These are phyloP conservation scores for Altica lythri DNA, from an alignment of 2,888 invertebrate genomes.

Conservation along the genomic window DNA sequence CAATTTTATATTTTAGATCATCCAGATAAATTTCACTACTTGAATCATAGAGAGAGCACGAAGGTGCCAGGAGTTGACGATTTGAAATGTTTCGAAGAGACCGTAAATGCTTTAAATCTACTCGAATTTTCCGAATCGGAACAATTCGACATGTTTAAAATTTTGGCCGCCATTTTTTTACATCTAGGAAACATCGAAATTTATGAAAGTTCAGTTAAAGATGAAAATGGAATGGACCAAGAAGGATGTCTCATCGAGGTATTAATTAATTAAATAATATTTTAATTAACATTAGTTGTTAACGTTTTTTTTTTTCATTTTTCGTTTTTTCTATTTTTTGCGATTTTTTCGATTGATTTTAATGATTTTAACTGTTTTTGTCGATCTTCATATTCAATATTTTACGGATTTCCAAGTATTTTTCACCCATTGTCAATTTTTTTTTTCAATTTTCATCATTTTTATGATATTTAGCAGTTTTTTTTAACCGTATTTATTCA, in stretches of 20 bases:
- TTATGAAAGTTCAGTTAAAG: constrained; percentile 51
- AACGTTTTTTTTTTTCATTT: background rate
- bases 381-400: no score
- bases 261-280: constrained; percentile 25
- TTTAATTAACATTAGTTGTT: background rate
- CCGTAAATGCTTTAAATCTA: constrained; percentile 70
- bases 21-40: constrained; percentile 77
- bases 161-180: constrained; percentile 85
- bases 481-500: no score
- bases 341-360: no score
- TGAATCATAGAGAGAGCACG: constrained; percentile 83
- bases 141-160: constrained; percentile 80
- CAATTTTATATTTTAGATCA: constrained; percentile 61
- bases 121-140: constrained; percentile 79
- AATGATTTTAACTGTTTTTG: no score
- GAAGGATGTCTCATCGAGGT: constrained; percentile 73
- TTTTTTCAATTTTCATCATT: no score
- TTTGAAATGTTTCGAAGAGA: constrained; percentile 78
- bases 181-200: constrained; percentile 89
- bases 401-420: no score
- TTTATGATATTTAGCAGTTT: no score
- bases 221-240: constrained; percentile 64
- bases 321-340: background rate
- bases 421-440: no score
- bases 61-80: constrained; percentile 88